Base-by-base conservation (phyloP, 2,113 vertebrate species). In the Nansenia antarctica region DNA sequence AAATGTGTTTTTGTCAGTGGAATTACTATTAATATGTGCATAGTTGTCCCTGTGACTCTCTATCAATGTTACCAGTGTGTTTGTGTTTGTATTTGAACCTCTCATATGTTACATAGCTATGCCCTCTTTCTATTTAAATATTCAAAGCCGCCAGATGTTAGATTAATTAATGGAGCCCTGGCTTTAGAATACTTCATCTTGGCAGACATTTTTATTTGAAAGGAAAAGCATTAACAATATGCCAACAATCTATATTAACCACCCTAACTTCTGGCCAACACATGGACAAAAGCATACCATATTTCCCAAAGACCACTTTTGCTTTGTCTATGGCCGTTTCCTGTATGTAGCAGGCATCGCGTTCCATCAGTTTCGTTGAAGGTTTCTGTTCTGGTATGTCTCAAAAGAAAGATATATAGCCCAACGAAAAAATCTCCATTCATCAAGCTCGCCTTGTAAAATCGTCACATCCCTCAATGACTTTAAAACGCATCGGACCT, bases 361-460 rank as follows among this genome's bases (percentile, higher is more conserved):
- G 15, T 49, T 42, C 39, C 39, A 20, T 49, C n/a, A 22, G 7
- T 49, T 14, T 49, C n/a, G n/a, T 49, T 47, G 45, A 15, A 2
- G 18, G 1, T 49, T 49, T 49, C 20, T 49, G 3, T 42, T 14
- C 53, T 55, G 14, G 9, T 18, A 22, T 65, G 18, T 61, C 20
- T 30, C 24, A 15, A 57, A 5, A 14, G 29, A 26, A 7, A 5
- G 47, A 52, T 31, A 63, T 14, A 39, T 12, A 32, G 37, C 63
- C n/a, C 73, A 61, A 35, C 27, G 12, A 59, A 74, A 59, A 74
- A 52, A 20, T 69, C 39, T 35, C 24, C 61, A 62, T 61, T 80
- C 78, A 67, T 76, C 73, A 65, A 1, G 73, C 65, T 24, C 9
- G 55, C 60, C 12, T 70, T 70, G 70, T 78, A 79, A 86, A 85